phyloP scores from a whole-genome alignment of 2,888 invertebrate genomes.

The Hypomecis atomaria region DNA sequence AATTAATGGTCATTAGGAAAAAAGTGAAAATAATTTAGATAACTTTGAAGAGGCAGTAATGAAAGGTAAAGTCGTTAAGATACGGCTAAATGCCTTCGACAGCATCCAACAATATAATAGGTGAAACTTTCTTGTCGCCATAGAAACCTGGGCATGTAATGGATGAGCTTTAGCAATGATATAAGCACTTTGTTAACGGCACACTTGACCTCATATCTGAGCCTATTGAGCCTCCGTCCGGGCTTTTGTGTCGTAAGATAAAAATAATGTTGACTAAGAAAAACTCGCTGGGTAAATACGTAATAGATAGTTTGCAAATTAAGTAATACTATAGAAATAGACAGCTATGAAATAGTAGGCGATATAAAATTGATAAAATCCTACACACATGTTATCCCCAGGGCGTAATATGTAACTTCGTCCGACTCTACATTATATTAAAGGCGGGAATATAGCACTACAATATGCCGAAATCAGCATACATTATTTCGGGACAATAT shows the following conservation, averaged over 20 bases:
- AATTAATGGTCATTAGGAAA: conserved; percentile 55
- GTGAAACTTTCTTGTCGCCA: conserved; percentile 21
- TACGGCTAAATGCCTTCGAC: conserved; percentile 31
- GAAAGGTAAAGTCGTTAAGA: conserved; percentile 51
- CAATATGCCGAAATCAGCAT: too few relatives aligned
- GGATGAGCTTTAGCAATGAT: conserved; percentile 27
- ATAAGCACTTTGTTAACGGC: conserved; percentile 27
- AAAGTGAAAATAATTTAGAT: conserved; percentile 64
- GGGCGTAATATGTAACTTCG: too few relatives aligned
- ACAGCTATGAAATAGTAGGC: too few relatives aligned
- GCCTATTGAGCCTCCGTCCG: conserved; percentile 27
- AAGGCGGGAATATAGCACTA: too few relatives aligned
- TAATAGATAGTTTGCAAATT: not conserved
- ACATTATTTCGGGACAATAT: too few relatives aligned
- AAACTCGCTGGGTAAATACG: not conserved
- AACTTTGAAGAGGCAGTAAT: conserved; percentile 51
- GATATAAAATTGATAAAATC: too few relatives aligned
- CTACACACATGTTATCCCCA: too few relatives aligned
- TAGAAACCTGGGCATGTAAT: conserved; percentile 28
- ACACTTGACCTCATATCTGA: conserved; percentile 28
- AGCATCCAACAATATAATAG: conserved; percentile 22
- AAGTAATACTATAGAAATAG: too few relatives aligned
- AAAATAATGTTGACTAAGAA: conserved; percentile 15
- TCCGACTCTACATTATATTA: too few relatives aligned
- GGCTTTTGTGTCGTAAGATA: conserved; percentile 22